Conservation (phyloP, 2,888 invertebrate genomes). For the Oscheius myriophilus region DNA sequence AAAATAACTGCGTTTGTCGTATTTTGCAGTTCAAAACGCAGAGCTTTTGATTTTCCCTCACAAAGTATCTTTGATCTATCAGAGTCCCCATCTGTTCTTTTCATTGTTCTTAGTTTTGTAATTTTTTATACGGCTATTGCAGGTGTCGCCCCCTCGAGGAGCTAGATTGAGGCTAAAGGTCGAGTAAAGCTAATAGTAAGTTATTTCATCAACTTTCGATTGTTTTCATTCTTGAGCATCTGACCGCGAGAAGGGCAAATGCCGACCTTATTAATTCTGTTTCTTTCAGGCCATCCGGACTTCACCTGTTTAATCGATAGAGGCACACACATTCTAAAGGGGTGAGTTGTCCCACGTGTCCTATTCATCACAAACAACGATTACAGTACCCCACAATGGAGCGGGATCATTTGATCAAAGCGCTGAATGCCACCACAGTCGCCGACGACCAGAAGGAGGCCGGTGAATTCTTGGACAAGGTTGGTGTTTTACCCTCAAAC, state of each 20-base stretch:
- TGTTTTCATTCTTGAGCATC: too few species aligned
- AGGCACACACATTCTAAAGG: neutral
- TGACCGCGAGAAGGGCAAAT: too few species aligned
- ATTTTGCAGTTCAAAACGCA: too few species aligned
- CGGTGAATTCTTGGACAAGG: slow-evolving; percentile 35
- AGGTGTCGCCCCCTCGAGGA: neutral
- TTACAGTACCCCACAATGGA: slow-evolving; percentile 27
- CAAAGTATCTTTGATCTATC: too few species aligned
- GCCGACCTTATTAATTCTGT: neutral
- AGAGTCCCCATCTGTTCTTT: too few species aligned
- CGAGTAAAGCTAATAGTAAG: too few species aligned
- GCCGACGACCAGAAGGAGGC: slow-evolving; percentile 40
- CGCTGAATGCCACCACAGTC: slow-evolving; percentile 38
- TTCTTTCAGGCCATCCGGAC: neutral
- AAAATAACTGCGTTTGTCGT: too few species aligned
- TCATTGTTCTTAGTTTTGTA: neutral
- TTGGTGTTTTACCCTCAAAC: slow-evolving; percentile 5
- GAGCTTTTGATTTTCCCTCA: too few species aligned
- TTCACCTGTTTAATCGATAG: neutral
- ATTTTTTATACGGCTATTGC: neutral
- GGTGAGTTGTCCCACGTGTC: neutral
- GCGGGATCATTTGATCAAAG: slow-evolving; percentile 33
- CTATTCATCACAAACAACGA: neutral
- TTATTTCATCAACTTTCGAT: neutral
- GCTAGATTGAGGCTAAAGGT: neutral